These are phyloP conservation scores for Scolanthus callimorphus DNA, from an alignment of 92 coral and sea anemone species.

Conservation along the genomic window DNA sequence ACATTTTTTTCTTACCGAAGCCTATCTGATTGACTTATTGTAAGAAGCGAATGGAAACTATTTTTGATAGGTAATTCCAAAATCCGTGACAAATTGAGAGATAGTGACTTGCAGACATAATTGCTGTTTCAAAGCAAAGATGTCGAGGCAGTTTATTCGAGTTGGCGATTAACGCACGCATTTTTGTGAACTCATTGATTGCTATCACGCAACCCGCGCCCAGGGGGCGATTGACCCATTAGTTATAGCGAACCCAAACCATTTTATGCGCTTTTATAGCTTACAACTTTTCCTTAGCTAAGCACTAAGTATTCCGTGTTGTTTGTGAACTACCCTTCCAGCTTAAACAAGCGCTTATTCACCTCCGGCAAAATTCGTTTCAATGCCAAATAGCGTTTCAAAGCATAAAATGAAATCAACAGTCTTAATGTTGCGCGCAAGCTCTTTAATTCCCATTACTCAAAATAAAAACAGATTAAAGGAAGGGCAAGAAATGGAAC, in stretches of 20 bases:
- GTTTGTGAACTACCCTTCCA: no score
- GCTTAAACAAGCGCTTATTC: no score
- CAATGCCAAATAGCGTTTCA: no score
- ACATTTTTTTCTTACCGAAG: no score
- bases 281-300: no score
- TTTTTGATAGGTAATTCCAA: neutral
- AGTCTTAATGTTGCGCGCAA: no score
- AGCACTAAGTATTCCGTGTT: no score
- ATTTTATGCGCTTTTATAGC: no score
- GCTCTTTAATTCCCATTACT: neutral
- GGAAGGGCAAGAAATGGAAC: neutral
- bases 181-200: neutral
- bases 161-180: no score
- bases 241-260: neutral
- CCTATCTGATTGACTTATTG: neutral
- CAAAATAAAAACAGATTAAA: neutral
- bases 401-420: no score
- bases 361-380: no score
- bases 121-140: neutral
- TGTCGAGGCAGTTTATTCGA: neutral
- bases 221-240: neutral
- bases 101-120: neutral
- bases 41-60: no score
- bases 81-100: neutral
- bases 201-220: neutral